Evolutionary conservation across 2,113 vertebrate species (phyloP).

Genomic region (Callipepla squamata): DNA sequence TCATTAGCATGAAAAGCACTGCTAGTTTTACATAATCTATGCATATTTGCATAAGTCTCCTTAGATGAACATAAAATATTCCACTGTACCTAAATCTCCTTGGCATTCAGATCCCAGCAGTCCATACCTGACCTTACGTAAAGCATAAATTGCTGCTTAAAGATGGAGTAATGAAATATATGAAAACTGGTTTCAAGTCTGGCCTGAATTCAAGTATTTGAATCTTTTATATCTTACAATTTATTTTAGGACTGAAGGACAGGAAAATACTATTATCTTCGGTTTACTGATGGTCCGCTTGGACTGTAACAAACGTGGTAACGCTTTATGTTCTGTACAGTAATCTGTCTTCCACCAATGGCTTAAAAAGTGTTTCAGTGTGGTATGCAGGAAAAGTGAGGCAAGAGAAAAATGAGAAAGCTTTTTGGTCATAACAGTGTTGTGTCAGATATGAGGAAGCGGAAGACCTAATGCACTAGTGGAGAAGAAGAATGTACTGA

Average conservation of each 20-base stretch:
- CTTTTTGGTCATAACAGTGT: not conserved
- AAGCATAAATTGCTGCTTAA: not conserved
- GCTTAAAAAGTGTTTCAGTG: not conserved
- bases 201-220: not conserved
- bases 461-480: not conserved
- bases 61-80: not conserved
- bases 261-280: not conserved
- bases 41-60: not conserved
- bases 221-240: not conserved
- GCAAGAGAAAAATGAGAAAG: not conserved
- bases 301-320: not conserved
- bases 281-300: not conserved
- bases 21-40: not conserved
- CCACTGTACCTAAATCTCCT: not conserved
- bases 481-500: not conserved
- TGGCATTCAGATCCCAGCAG: not conserved
- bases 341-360: not conserved
- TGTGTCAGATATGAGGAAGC: not conserved
- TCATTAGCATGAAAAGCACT: not conserved
- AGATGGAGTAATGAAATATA: not conserved
- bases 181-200: not conserved
- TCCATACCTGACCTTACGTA: not conserved
- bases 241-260: not conserved
- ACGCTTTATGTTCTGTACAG: not conserved
- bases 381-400: not conserved